phyloP scores from a whole-genome alignment of 2,797 vertebrate genomes.

The Spinus pinus region DNA sequence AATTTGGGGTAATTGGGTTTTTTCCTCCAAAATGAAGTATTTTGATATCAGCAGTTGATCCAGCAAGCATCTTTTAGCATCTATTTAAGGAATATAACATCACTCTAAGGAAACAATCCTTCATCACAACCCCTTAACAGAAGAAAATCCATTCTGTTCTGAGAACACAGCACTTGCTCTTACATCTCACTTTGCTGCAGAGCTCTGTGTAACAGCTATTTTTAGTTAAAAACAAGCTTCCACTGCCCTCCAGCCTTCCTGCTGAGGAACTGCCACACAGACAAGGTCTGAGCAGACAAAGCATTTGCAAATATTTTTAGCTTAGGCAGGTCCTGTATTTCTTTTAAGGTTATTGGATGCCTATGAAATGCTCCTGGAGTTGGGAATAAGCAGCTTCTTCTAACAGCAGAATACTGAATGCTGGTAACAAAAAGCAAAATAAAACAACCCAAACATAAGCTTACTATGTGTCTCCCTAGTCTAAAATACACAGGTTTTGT shows the following conservation, averaged over 20 bases:
- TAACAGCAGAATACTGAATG: background rate
- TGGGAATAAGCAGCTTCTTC: background rate
- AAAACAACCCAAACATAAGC: background rate
- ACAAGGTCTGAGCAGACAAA: background rate
- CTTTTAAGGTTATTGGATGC: background rate
- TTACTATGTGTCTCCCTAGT: background rate
- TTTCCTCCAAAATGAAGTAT: background rate
- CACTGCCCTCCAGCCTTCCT: conserved; percentile 62
- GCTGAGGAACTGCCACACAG: conserved; percentile 29
- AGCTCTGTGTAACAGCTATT: background rate
- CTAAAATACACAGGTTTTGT: background rate
- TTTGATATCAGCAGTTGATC: background rate
- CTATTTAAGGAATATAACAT: background rate
- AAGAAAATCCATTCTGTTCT: background rate
- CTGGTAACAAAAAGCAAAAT: background rate
- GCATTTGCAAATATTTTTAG: background rate
- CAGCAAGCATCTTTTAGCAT: background rate
- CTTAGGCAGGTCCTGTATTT: background rate
- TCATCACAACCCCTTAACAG: background rate
- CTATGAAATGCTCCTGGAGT: background rate
- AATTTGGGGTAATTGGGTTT: background rate
- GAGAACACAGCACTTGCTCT: background rate
- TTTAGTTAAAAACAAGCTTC: conserved; percentile 37
- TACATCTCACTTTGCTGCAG: background rate
- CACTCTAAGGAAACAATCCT: background rate